Percentiles rank a stretch among this genome's conserved stretches.
Conservation (phyloP, 2,113 vertebrate genomes). For the Phalacrocorax pelagicus region DNA sequence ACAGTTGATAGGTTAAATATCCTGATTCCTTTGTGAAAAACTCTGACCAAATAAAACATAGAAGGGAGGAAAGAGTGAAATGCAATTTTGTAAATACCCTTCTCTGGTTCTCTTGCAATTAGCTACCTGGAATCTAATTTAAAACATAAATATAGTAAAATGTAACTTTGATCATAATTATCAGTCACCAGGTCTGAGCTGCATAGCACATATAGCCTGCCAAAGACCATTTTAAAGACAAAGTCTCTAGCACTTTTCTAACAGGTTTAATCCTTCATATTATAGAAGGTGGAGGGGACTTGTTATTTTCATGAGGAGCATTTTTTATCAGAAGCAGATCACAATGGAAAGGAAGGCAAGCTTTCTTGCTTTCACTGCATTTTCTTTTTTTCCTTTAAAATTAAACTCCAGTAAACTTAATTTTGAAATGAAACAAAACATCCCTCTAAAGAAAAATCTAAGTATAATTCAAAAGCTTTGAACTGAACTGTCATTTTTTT, state of each 20-base stretch:
- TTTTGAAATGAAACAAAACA: conserved; percentile 23
- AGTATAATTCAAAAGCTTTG: conserved; percentile 48
- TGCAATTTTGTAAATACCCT: neutral
- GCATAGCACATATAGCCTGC: neutral
- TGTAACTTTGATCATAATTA: neutral
- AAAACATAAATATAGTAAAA: conserved; percentile 2
- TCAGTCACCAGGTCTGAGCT: neutral
- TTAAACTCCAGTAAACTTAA: conserved; percentile 20
- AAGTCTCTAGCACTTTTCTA: neutral
- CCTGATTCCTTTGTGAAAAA: neutral
- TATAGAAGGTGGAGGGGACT: neutral
- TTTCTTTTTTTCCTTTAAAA: conserved; percentile 51
- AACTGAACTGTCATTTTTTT: conserved; percentile 43
- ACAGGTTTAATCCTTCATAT: neutral
- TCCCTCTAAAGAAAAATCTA: conserved; percentile 21
- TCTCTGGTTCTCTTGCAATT: neutral
- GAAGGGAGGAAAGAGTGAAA: neutral
- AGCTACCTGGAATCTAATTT: neutral
- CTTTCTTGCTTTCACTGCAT: neutral
- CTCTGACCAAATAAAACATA: neutral
- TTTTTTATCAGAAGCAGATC: conserved; percentile 28
- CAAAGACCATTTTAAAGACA: neutral
- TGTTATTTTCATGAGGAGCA: neutral
- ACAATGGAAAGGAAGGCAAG: neutral
- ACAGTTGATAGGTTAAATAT: neutral